These are phyloP conservation scores for Pao palembangensis DNA, from an alignment of 2,113 vertebrate genomes.

Conservation along the genomic window DNA sequence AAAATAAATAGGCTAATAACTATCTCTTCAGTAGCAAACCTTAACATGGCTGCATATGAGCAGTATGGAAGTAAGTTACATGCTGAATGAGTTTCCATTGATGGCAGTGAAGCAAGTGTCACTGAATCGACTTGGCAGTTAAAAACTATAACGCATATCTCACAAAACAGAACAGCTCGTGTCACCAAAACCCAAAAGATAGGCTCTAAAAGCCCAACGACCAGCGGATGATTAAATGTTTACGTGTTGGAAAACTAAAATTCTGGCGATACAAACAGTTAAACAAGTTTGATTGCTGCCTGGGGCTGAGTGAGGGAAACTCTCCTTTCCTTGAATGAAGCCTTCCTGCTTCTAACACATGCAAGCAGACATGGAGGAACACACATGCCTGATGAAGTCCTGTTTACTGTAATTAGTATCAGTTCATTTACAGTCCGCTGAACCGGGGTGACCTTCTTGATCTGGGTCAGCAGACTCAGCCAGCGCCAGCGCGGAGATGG, in stretches of 20 bases:
- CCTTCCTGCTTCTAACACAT: slow-evolving; percentile 32
- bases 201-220: slow-evolving; percentile 43
- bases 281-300: slow-evolving; percentile 62
- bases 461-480: slow-evolving; percentile 60
- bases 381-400: slow-evolving; percentile 32
- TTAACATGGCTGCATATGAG: no score
- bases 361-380: slow-evolving; percentile 41
- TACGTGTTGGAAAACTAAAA: slow-evolving; percentile 21
- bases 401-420: slow-evolving; percentile 75
- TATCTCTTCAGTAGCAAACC: no score
- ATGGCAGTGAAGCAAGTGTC: no score
- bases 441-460: slow-evolving; percentile 64
- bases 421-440: slow-evolving; percentile 69
- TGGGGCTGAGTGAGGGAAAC: slow-evolving; percentile 48
- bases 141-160: no score
- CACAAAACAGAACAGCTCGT: no score
- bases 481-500: slow-evolving; percentile 44
- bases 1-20: no score
- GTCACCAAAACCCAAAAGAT: no score
- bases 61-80: no score
- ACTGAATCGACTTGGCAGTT: no score
- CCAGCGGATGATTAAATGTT: slow-evolving; percentile 39
- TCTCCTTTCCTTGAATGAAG: slow-evolving; percentile 62
- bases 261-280: slow-evolving; percentile 28
- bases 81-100: no score